Evolutionary conservation across 2,113 vertebrate species (phyloP).

Genomic region (Prionailurus bengalensis): DNA sequence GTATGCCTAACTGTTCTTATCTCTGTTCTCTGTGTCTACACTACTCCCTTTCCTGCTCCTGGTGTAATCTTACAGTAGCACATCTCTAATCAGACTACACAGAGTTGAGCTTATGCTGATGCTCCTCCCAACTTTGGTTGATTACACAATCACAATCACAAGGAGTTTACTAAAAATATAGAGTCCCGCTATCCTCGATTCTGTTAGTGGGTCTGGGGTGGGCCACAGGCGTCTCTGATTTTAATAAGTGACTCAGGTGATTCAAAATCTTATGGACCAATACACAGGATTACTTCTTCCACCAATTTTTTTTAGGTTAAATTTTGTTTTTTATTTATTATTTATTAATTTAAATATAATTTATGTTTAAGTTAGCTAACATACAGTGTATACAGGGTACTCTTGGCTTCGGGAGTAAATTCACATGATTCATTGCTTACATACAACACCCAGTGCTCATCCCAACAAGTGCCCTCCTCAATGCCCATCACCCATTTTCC

Average conservation of each 20-base stretch:
- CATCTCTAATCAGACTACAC: not conserved
- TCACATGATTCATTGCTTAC: too few relatives aligned
- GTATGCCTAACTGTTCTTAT: not conserved
- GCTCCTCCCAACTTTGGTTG: not conserved
- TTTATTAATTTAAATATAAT: too few relatives aligned
- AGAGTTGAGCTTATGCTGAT: not conserved
- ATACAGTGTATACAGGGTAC: too few relatives aligned
- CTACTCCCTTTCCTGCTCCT: not conserved
- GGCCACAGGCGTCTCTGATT: not conserved
- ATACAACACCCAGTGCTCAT: too few relatives aligned
- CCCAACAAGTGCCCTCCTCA: too few relatives aligned
- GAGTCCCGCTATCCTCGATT: not conserved
- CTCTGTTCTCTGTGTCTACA: not conserved
- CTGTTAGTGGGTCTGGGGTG: not conserved
- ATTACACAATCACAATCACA: not conserved
- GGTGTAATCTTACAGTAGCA: not conserved
- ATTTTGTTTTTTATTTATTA: too few relatives aligned
- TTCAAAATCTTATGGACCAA: not conserved
- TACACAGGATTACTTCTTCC: not conserved
- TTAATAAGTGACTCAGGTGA: not conserved
- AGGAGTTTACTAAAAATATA: not conserved
- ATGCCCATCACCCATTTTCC: too few relatives aligned
- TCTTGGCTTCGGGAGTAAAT: too few relatives aligned
- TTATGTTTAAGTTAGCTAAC: too few relatives aligned
- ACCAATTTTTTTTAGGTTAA: not conserved